phyloP scores from a whole-genome alignment of 2,113 vertebrate species.

The Salvelinus namaycush region DNA sequence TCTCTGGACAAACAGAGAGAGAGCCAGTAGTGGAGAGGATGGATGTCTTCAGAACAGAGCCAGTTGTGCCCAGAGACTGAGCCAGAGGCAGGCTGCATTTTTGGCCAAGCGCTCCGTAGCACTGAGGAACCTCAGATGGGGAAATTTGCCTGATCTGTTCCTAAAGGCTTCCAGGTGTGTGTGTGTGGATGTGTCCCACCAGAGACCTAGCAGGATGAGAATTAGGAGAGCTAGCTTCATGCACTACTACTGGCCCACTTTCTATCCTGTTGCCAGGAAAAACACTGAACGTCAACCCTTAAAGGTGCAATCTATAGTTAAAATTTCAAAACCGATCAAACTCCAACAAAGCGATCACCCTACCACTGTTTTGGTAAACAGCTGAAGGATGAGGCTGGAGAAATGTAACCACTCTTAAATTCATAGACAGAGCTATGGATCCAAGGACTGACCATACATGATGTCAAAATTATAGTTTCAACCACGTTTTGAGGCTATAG shows the following conservation, averaged over 20 bases:
- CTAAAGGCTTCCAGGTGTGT: slow-evolving; percentile 57
- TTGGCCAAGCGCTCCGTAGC: slow-evolving; percentile 11
- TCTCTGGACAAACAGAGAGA: not conserved
- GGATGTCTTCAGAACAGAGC: not conserved
- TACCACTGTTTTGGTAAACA: no score
- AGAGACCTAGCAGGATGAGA: not conserved
- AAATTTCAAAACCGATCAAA: no score
- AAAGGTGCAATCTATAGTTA: no score
- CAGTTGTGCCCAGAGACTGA: slow-evolving; percentile 1
- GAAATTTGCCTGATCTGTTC: slow-evolving; percentile 22
- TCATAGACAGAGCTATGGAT: no score
- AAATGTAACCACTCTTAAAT: no score
- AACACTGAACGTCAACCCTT: no score
- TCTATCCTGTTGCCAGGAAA: not conserved
- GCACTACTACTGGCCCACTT: not conserved
- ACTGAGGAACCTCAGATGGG: slow-evolving; percentile 23
- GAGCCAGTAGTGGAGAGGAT: not conserved
- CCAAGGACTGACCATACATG: no score
- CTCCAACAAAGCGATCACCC: no score
- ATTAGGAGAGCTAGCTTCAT: not conserved
- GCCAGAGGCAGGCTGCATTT: not conserved
- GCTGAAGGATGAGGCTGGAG: no score
- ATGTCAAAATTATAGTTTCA: no score
- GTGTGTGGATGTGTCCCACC: slow-evolving; percentile 12
- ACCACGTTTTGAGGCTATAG: no score